These are phyloP conservation scores for Limenitis camilla DNA, from an alignment of 2,888 invertebrate species.

Conservation along the genomic window DNA sequence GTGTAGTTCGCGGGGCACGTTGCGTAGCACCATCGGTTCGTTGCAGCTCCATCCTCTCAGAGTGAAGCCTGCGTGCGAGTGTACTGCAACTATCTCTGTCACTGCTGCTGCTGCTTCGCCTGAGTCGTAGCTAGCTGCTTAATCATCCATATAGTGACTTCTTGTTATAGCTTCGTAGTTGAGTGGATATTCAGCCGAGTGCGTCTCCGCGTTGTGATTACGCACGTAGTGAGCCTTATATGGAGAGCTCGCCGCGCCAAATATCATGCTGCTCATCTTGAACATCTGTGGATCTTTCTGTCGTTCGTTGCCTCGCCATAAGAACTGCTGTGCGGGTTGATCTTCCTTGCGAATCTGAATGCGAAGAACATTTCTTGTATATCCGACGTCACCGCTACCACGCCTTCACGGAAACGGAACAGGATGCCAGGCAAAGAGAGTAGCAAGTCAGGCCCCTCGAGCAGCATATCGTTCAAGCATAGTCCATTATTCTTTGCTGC, in stretches of 20 bases:
- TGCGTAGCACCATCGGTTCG: no score
- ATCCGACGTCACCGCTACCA: conserved; percentile 17
- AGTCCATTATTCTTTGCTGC: conserved; percentile 15
- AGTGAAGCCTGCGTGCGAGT: conserved; percentile 20
- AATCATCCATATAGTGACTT: conserved; percentile 27
- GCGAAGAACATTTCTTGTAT: conserved; percentile 20
- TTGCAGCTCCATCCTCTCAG: no score
- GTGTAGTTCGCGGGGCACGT: no score
- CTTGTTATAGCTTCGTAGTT: conserved; percentile 3
- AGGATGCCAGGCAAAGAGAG: conserved; percentile 22
- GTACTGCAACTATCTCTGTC: conserved; percentile 16
- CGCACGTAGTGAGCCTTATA: conserved; percentile 13
- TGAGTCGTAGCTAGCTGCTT: conserved; percentile 27
- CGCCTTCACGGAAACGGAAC: conserved; percentile 20
- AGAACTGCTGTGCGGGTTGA: conserved; percentile 11
- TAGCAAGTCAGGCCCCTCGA: conserved; percentile 10
- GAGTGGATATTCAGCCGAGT: not conserved
- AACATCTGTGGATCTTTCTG: not conserved
- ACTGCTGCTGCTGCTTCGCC: conserved; percentile 17
- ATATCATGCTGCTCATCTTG: conserved; percentile 14
- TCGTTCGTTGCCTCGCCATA: conserved; percentile 10
- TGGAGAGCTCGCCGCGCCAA: conserved; percentile 17
- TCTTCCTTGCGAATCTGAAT: conserved; percentile 10
- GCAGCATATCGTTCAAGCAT: conserved; percentile 10
- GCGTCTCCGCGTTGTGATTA: conserved; percentile 10